Conservation (phyloP, 35 echinoderm and acorn worm species). For the Eucidaris tribuloides region DNA sequence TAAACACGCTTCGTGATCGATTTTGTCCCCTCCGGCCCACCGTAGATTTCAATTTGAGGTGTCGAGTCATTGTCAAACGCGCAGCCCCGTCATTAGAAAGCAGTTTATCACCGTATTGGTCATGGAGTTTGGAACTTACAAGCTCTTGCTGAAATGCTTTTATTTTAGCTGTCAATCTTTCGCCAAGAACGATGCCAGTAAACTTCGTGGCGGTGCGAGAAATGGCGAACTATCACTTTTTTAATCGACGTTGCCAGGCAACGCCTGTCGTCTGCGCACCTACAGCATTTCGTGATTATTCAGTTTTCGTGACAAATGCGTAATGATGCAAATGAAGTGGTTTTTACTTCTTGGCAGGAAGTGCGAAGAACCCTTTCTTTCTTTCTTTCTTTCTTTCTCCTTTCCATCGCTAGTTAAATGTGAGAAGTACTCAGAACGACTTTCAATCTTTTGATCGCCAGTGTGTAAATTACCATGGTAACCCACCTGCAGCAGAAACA, state of each 20-base stretch:
- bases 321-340: no score
- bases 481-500: slow-evolving; percentile 10
- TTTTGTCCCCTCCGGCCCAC: slow-evolving; percentile 30
- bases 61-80: slow-evolving; percentile 20
- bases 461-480: neutral
- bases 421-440: neutral
- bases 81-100: slow-evolving; percentile 13
- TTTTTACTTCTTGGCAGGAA: no score
- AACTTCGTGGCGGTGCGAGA: no score
- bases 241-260: no score
- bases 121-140: slow-evolving; percentile 1
- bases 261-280: no score
- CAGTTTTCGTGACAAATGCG: no score
- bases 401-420: neutral
- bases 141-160: neutral
- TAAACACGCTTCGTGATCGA: slow-evolving; percentile 18
- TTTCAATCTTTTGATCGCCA: neutral
- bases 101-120: slow-evolving; percentile 18
- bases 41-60: slow-evolving; percentile 31
- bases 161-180: slow-evolving; percentile 15
- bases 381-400: neutral
- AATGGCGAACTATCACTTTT: no score
- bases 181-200: no score
- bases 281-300: no score
- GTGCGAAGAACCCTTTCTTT: neutral